These are phyloP conservation scores for Oreortyx pictus DNA, from an alignment of 2,797 vertebrate species.

Conservation along the genomic window DNA sequence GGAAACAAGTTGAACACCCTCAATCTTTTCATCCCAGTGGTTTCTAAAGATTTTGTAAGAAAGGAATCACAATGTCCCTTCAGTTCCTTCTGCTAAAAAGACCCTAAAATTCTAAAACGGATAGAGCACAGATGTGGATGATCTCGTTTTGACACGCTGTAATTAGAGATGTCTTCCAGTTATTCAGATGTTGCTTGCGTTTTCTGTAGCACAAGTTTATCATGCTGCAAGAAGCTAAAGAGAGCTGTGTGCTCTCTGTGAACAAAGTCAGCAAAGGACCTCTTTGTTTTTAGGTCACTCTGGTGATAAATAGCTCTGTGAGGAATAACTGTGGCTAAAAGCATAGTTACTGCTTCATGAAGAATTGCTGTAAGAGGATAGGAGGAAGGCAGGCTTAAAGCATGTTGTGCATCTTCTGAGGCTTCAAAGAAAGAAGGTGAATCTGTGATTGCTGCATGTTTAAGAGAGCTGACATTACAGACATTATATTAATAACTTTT, in stretches of 20 bases:
- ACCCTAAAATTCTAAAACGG: neutral
- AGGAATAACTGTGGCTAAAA: neutral
- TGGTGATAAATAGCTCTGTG: neutral
- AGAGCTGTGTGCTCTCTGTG: accelerated
- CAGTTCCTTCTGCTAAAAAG: neutral
- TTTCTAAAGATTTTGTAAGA: neutral
- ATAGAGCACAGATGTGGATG: neutral
- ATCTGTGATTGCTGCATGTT: neutral
- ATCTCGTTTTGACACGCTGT: neutral
- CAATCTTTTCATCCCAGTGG: neutral
- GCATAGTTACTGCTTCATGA: neutral
- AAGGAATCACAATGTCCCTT: neutral
- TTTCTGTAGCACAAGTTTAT: neutral
- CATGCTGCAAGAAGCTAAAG: neutral
- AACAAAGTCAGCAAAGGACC: neutral
- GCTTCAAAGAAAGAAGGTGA: neutral
- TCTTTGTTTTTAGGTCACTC: neutral
- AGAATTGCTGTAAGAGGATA: neutral
- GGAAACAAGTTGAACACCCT: neutral
- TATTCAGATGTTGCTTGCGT: neutral
- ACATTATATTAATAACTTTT: neutral
- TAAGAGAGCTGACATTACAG: neutral
- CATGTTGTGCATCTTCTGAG: neutral
- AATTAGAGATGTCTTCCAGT: neutral
- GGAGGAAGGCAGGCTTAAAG: neutral